A percentile compares a stretch with the other conserved stretches of the same genome.
phyloP scores from a whole-genome alignment of 2,888 invertebrate species.

The Carabus problematicus region DNA sequence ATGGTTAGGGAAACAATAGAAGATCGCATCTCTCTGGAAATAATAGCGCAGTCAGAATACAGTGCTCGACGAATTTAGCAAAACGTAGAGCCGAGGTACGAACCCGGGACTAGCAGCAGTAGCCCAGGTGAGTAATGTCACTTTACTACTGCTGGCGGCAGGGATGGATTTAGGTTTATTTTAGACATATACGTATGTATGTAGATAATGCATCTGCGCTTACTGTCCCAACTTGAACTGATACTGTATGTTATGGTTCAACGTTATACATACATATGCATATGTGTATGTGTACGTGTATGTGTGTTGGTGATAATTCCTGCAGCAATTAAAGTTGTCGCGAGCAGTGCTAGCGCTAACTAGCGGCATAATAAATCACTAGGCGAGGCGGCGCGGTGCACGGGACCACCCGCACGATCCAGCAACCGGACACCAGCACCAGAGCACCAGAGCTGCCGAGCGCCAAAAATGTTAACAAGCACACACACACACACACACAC shows the following conservation, averaged over 20 bases:
- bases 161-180: background rate
- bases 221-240: too few species aligned
- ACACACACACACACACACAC: constrained; percentile 49
- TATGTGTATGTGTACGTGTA: too few species aligned
- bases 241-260: too few species aligned
- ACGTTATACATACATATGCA: too few species aligned
- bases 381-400: constrained; percentile 39
- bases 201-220: too few species aligned
- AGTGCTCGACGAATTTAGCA: constrained; percentile 5
- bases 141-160: background rate
- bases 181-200: too few species aligned
- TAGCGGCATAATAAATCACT: constrained; percentile 58
- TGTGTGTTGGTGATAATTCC: constrained; percentile 47
- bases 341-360: constrained; percentile 49
- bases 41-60: constrained; percentile 11
- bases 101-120: background rate
- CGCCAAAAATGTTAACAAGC: constrained; percentile 62
- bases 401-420: constrained; percentile 57
- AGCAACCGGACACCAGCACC: constrained; percentile 60
- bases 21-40: background rate
- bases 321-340: constrained; percentile 51
- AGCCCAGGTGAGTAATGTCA: background rate
- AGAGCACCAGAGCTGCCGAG: constrained; percentile 59
- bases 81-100: background rate
- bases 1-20: too few species aligned